A percentile compares a stretch with the other conserved stretches of the same genome.
Evolutionary conservation across 1,140 invertebrate genomes (phyloP).

Genomic region (Battus philenor): DNA sequence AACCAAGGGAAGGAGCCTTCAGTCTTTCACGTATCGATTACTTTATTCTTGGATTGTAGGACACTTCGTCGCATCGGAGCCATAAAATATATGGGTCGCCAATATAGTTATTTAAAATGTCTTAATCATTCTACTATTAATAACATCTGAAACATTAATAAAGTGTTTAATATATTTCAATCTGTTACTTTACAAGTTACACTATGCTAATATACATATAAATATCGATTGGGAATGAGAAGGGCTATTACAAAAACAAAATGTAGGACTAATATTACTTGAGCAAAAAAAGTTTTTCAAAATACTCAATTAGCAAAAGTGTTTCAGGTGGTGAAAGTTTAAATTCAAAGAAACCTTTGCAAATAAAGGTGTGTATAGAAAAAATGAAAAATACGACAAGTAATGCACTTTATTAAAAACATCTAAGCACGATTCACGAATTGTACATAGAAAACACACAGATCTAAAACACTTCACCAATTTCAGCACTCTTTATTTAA

Average conservation of each 20-base stretch:
- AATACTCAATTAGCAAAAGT: conserved; percentile 1
- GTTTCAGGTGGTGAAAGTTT: conserved; percentile 10
- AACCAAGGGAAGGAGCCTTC: too few species aligned
- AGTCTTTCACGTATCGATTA: conserved; percentile 22
- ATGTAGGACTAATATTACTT: neutral
- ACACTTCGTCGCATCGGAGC: conserved; percentile 20
- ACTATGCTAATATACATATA: neutral
- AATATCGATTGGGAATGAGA: neutral
- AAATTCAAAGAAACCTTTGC: conserved; percentile 1
- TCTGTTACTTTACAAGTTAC: neutral
- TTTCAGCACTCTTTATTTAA: neutral
- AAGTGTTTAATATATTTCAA: neutral
- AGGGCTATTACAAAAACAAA: neutral
- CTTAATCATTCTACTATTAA: neutral
- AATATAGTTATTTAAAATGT: neutral
- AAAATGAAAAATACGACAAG: too few species aligned
- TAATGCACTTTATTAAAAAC: neutral
- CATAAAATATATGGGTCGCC: conserved; percentile 9
- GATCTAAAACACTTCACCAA: neutral
- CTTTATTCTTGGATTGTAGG: conserved; percentile 30
- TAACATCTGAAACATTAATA: neutral
- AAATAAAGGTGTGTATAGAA: conserved; percentile 7
- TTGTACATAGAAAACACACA: neutral
- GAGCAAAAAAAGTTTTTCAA: too few species aligned
- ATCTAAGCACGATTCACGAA: neutral